Percentiles rank a stretch among this genome's conserved stretches.
phyloP scores from a whole-genome alignment of 2,113 vertebrate species.

The Chaetops frenatus region DNA sequence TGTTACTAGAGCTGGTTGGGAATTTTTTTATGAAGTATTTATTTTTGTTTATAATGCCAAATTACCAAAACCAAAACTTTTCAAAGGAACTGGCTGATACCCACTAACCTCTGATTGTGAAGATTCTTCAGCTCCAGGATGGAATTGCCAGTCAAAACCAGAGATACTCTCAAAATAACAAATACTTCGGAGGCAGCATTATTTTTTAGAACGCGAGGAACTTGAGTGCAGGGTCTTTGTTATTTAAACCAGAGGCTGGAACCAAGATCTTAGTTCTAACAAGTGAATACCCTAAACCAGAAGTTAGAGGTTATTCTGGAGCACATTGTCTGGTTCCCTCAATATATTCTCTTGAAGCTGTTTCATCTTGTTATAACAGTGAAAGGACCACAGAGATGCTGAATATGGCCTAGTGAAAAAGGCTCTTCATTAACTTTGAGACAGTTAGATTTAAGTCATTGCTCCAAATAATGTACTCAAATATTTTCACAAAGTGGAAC shows the following conservation, averaged over 20 bases:
- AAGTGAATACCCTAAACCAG: neutral
- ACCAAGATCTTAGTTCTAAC: neutral
- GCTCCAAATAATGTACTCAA: neutral
- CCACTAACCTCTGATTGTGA: neutral
- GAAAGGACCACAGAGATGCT: neutral
- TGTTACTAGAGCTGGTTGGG: conserved; percentile 58
- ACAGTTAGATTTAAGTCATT: neutral
- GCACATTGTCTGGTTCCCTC: neutral
- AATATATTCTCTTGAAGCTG: neutral
- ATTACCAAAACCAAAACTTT: neutral
- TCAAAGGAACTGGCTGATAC: neutral
- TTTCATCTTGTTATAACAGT: neutral
- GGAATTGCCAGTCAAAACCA: neutral
- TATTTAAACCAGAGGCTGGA: neutral
- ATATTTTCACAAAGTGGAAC: conserved; percentile 26
- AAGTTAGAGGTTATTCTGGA: neutral
- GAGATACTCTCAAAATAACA: neutral
- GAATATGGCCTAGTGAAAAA: neutral
- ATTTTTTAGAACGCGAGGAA: neutral
- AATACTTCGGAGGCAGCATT: neutral
- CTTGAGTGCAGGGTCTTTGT: neutral
- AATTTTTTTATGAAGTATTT: neutral
- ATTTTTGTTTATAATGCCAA: neutral
- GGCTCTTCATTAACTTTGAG: neutral
- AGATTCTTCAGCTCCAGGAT: neutral